These are phyloP conservation scores for Zaprionus tsacasi DNA, from an alignment of 1,140 invertebrate species.

Conservation along the genomic window DNA sequence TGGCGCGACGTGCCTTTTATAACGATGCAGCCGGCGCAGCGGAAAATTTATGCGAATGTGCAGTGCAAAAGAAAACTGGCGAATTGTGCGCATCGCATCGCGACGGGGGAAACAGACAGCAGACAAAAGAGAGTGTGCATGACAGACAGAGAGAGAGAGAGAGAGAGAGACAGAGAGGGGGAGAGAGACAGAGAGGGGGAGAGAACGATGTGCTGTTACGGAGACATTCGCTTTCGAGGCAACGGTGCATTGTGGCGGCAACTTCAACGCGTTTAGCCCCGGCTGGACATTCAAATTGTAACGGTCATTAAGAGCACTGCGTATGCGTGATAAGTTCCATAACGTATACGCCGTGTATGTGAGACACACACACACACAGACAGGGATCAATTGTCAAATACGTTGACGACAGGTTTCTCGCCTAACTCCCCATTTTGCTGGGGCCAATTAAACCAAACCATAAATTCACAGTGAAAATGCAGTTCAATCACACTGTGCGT, in stretches of 20 bases:
- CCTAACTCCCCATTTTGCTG: slow-evolving; percentile 53
- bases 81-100: slow-evolving; percentile 29
- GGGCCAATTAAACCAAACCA: slow-evolving; percentile 72
- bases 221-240: slow-evolving; percentile 64
- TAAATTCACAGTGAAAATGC: slow-evolving; percentile 47
- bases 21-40: slow-evolving; percentile 64
- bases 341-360: slow-evolving; percentile 37
- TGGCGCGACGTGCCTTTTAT: slow-evolving; percentile 72
- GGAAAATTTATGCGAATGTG: slow-evolving; percentile 80
- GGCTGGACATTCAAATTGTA: slow-evolving; percentile 62
- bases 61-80: slow-evolving; percentile 43
- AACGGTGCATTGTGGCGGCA: slow-evolving; percentile 29
- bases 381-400: slow-evolving; percentile 43
- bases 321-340: slow-evolving; percentile 67
- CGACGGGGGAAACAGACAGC: background rate
- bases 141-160: slow-evolving; percentile 9
- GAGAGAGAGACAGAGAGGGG: slow-evolving; percentile 12
- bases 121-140: slow-evolving; percentile 13
- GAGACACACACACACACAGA: background rate
- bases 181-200: slow-evolving; percentile 5
- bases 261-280: slow-evolving; percentile 26
- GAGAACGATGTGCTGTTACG: slow-evolving; percentile 18
- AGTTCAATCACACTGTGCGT: slow-evolving; percentile 57
- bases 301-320: slow-evolving; percentile 67
- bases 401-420: slow-evolving; percentile 51